phyloP scores from a whole-genome alignment of 1,140 invertebrate species.

The Melipona quadrifasciata region DNA sequence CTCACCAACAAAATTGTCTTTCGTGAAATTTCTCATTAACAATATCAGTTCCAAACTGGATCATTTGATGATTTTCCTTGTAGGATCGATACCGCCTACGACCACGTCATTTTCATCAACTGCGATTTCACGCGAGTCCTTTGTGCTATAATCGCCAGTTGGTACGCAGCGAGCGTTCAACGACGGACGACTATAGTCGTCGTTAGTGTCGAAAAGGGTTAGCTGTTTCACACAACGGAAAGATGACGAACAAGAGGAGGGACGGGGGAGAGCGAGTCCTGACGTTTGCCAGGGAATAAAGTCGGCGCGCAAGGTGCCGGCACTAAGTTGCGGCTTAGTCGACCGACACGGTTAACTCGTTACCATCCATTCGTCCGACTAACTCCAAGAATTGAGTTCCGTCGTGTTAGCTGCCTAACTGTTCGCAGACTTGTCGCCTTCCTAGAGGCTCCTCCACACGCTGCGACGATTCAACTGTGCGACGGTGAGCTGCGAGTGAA shows the following conservation, averaged over 20 bases:
- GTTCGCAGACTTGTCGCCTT: background rate
- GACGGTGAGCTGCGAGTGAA: background rate
- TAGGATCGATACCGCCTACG: too few species aligned
- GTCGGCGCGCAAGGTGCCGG: slow-evolving; percentile 1
- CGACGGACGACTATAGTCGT: too few species aligned
- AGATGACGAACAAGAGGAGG: slow-evolving; percentile 5
- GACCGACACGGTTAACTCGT: slow-evolving; percentile 25
- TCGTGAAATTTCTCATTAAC: too few species aligned
- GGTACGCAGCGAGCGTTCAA: too few species aligned
- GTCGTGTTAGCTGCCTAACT: background rate
- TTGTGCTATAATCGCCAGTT: too few species aligned
- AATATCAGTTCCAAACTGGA: too few species aligned
- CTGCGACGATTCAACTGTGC: background rate
- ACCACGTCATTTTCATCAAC: too few species aligned
- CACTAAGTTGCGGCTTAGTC: background rate
- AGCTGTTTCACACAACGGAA: background rate
- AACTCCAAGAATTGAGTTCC: slow-evolving; percentile 30
- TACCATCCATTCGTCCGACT: slow-evolving; percentile 17
- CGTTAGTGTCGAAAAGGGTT: too few species aligned
- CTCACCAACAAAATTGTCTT: too few species aligned
- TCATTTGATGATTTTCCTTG: too few species aligned
- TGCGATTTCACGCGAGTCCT: too few species aligned
- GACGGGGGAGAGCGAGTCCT: too few species aligned
- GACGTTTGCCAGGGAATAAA: slow-evolving; percentile 5
- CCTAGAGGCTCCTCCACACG: background rate